Conservation (phyloP, 2,888 invertebrate genomes). For the Hemaris fuciformis region DNA sequence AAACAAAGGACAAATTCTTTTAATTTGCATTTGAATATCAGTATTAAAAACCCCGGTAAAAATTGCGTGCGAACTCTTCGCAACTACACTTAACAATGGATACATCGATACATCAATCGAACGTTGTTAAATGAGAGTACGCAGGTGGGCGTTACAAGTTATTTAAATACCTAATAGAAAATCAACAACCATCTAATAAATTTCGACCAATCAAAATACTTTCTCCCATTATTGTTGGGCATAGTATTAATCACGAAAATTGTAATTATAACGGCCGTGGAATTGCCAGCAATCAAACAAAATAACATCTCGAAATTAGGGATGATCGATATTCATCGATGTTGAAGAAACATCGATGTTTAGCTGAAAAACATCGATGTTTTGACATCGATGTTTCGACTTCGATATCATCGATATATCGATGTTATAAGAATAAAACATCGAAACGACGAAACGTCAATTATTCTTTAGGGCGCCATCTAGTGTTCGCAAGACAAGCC, state of each 20-base stretch:
- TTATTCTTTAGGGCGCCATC: too few species aligned
- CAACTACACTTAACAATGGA: slow-evolving; percentile 15
- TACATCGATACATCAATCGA: background rate
- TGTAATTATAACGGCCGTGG: background rate
- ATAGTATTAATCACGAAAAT: slow-evolving; percentile 1
- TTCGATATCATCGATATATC: too few species aligned
- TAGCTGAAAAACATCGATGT: too few species aligned
- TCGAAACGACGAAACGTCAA: too few species aligned
- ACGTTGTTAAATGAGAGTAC: slow-evolving; percentile 2
- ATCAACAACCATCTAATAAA: slow-evolving; percentile 8
- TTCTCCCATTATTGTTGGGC: slow-evolving; percentile 8
- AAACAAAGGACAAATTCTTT: slow-evolving; percentile 33
- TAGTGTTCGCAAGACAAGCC: too few species aligned
- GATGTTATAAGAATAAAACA: too few species aligned
- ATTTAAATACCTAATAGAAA: background rate
- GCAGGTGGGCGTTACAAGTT: background rate
- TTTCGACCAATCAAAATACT: slow-evolving; percentile 11
- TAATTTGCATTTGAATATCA: slow-evolving; percentile 39
- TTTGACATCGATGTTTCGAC: too few species aligned
- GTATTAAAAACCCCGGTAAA: slow-evolving; percentile 20
- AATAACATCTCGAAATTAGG: slow-evolving; percentile 17
- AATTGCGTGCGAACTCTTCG: slow-evolving; percentile 13
- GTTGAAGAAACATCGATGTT: too few species aligned
- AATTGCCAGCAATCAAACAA: background rate
- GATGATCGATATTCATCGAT: too few species aligned